Conservation (phyloP, 2,797 vertebrate species). For the Aphelocoma californica region DNA sequence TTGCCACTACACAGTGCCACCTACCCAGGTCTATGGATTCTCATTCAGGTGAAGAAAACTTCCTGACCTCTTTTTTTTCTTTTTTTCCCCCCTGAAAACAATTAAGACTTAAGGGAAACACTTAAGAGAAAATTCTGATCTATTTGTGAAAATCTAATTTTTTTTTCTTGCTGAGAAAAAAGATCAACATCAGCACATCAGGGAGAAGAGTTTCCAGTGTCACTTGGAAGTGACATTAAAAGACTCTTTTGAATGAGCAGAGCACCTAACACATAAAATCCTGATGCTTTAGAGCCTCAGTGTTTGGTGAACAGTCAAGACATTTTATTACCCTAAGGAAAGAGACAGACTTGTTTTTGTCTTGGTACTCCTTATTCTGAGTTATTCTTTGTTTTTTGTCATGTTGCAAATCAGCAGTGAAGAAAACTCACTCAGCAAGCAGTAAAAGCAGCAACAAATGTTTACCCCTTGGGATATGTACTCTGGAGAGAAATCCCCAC, state of each 20-base stretch:
- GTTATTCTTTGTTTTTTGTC: slow-evolving; percentile 42
- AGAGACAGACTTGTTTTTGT: slow-evolving; percentile 37
- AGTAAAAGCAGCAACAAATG: slow-evolving; percentile 55
- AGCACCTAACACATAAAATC: background rate
- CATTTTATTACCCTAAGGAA: slow-evolving; percentile 17
- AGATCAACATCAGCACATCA: background rate
- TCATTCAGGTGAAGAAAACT: background rate
- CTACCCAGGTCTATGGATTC: background rate
- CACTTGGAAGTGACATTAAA: background rate
- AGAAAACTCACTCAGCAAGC: slow-evolving; percentile 53
- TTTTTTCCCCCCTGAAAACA: background rate
- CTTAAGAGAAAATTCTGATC: background rate
- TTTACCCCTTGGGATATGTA: slow-evolving; percentile 63
- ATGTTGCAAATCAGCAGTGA: slow-evolving; percentile 39
- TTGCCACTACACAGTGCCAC: background rate
- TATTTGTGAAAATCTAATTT: background rate
- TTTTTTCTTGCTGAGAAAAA: background rate
- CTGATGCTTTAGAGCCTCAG: background rate
- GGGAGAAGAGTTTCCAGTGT: background rate
- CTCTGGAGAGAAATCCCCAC: slow-evolving; percentile 47
- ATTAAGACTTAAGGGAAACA: background rate
- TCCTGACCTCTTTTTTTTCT: background rate
- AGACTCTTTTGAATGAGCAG: background rate
- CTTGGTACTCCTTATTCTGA: slow-evolving; percentile 5
- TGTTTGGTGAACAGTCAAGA: background rate